Evolutionary conservation across 2,113 vertebrate species (phyloP).

Genomic region (Verasper variegatus): DNA sequence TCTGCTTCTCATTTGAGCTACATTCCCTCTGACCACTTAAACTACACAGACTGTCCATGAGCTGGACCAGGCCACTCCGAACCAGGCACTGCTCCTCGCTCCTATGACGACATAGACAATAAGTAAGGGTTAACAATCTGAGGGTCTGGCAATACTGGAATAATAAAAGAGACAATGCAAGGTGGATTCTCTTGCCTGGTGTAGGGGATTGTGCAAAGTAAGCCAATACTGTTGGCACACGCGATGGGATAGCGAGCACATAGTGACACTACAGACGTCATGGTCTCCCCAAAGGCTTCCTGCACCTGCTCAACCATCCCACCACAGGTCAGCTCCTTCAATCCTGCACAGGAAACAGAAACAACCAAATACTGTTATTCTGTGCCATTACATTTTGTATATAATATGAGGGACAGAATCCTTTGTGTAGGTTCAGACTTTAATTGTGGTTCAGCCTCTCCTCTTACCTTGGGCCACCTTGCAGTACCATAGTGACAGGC

Average conservation of each 20-base stretch:
- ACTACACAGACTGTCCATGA: constrained; percentile 96
- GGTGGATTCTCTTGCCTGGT: constrained; percentile 84
- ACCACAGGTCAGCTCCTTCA: constrained; percentile 95
- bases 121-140: not conserved
- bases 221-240: constrained; percentile 97
- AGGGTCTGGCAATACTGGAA: not conserved
- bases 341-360: constrained; percentile 81
- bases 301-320: constrained; percentile 99
- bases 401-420: not conserved
- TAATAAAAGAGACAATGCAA: not conserved
- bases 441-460: not conserved
- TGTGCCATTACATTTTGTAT: not conserved
- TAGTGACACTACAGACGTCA: constrained; percentile 97
- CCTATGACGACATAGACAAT: constrained; percentile 73
- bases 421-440: not conserved
- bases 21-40: constrained; percentile 94
- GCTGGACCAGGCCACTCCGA: constrained; percentile 95
- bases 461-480: constrained; percentile 93
- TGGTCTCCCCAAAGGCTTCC: constrained; percentile 97
- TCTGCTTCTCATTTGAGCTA: constrained; percentile 96
- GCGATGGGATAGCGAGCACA: constrained; percentile 98
- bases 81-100: constrained; percentile 98
- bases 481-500: constrained; percentile 96
- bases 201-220: constrained; percentile 96
- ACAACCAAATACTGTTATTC: not conserved